Conservation (phyloP, 2,113 vertebrate genomes). For the Peromyscus californicus region DNA sequence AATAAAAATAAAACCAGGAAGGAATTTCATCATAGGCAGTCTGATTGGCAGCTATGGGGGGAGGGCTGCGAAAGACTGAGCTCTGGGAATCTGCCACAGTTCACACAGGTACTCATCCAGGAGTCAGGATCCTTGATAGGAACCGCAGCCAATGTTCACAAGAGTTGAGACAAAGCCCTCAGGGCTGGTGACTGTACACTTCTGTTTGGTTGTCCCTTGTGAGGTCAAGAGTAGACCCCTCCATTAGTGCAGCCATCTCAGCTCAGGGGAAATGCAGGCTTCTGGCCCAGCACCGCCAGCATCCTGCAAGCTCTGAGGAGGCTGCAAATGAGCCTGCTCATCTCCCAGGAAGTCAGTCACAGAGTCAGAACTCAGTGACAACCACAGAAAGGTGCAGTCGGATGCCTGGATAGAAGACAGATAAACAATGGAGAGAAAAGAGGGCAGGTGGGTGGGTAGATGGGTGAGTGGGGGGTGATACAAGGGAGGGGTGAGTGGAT, state of each 20-base stretch:
- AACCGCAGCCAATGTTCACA: background rate
- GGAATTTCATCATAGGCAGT: background rate
- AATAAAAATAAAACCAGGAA: constrained; percentile 13
- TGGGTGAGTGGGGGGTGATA: background rate
- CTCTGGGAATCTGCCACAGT: background rate
- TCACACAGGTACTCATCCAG: background rate
- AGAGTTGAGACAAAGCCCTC: background rate
- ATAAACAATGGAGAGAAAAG: background rate
- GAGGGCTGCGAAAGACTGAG: background rate
- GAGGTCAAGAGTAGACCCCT: background rate
- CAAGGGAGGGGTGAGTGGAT: background rate
- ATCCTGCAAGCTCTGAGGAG: background rate
- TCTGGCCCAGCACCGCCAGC: background rate
- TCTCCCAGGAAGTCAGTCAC: background rate
- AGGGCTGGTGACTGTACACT: background rate
- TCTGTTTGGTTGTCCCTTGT: background rate
- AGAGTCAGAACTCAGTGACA: background rate
- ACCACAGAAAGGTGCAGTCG: too few relatives aligned
- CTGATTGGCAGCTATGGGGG: background rate
- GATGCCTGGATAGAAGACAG: background rate
- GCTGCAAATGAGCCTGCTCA: background rate
- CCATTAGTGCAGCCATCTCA: background rate
- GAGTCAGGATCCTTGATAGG: background rate
- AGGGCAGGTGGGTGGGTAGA: background rate
- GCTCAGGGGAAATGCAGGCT: background rate